phyloP scores from a whole-genome alignment of 2,888 invertebrate species.

The Platypus cylindrus region DNA sequence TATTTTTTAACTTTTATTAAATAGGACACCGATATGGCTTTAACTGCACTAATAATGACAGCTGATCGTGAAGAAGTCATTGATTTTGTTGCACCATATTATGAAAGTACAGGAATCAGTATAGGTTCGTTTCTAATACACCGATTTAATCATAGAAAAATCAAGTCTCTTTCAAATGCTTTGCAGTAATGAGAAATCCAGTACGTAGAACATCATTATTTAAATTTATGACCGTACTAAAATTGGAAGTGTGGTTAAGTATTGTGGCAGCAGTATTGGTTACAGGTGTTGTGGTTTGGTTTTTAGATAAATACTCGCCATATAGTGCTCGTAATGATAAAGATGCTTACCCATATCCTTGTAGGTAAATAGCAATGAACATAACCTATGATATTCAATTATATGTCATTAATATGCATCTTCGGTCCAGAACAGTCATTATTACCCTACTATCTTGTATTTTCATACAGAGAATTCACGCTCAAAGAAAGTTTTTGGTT shows the following conservation, averaged over 20 bases:
- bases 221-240: constrained; percentile 86
- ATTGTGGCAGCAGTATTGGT: constrained; percentile 71
- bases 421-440: too few relatives aligned
- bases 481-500: constrained; percentile 91
- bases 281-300: constrained; percentile 79
- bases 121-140: too few relatives aligned
- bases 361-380: constrained; percentile 40
- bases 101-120: constrained; percentile 81
- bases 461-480: constrained; percentile 70
- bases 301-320: constrained; percentile 80
- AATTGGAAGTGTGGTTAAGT: constrained; percentile 78
- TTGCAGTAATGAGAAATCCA: constrained; percentile 69
- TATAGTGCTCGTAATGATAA: constrained; percentile 79
- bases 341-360: constrained; percentile 64
- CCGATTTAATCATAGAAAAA: background rate
- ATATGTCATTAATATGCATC: too few relatives aligned
- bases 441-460: too few relatives aligned
- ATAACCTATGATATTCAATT: too few relatives aligned
- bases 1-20: constrained; percentile 1
- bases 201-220: constrained; percentile 71
- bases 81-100: constrained; percentile 84
- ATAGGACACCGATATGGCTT: constrained; percentile 70
- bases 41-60: constrained; percentile 79
- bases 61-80: constrained; percentile 82
- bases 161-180: background rate